phyloP scores from a whole-genome alignment of 2,113 vertebrate species.

The Anseranas semipalmata region DNA sequence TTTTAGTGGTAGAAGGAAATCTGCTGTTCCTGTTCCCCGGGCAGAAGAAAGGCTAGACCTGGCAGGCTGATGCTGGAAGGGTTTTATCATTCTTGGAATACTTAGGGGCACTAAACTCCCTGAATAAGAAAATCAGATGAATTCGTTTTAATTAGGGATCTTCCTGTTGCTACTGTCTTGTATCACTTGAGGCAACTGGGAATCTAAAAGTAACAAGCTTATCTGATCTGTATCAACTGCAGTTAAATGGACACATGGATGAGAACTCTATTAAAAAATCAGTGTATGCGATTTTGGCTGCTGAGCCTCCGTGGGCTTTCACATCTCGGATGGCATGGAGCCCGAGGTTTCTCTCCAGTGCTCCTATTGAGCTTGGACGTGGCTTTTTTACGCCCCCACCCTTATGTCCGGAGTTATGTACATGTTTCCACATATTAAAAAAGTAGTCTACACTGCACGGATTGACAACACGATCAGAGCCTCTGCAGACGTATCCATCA shows the following conservation, averaged over 20 bases:
- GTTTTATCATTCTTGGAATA: neutral
- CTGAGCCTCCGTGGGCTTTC: conserved; percentile 64
- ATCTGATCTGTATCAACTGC: conserved; percentile 45
- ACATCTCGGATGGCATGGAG: conserved; percentile 63
- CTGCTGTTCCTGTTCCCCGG: neutral
- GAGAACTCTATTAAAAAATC: conserved; percentile 71
- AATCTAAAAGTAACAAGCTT: conserved; percentile 50
- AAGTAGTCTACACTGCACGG: neutral
- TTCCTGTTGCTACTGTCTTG: conserved; percentile 35
- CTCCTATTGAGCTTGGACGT: conserved; percentile 69
- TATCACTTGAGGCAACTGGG: conserved; percentile 50
- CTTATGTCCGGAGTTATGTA: conserved; percentile 65
- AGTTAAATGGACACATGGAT: conserved; percentile 64
- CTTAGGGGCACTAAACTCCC: neutral
- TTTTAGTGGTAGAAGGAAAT: neutral
- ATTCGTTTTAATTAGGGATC: conserved; percentile 48
- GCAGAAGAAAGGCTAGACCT: neutral
- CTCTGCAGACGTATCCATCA: neutral
- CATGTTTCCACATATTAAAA: conserved; percentile 51
- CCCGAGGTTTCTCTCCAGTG: conserved; percentile 65
- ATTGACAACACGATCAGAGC: conserved; percentile 8
- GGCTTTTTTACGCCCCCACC: conserved; percentile 70
- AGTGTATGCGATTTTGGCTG: conserved; percentile 58
- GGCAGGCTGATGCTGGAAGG: neutral
- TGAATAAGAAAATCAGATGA: conserved; percentile 18